phyloP scores from a whole-genome alignment of 2,888 invertebrate species.

The Apamea monoglypha region DNA sequence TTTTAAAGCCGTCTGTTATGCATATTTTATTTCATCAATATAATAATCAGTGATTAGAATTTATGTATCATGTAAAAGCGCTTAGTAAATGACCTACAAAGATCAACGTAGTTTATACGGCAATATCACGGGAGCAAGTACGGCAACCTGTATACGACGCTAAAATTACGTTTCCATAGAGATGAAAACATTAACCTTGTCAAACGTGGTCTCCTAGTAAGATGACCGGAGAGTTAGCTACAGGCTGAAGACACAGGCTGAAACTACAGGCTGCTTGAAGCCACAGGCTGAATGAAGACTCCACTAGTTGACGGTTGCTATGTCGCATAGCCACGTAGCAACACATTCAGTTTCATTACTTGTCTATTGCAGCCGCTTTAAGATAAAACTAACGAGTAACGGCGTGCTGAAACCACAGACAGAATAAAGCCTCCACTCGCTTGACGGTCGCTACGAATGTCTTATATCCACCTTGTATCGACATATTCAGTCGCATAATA shows the following conservation, averaged over 20 bases:
- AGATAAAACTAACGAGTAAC: too few species aligned
- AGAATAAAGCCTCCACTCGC: neutral
- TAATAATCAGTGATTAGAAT: too few species aligned
- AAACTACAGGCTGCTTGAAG: neutral
- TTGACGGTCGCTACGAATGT: too few species aligned
- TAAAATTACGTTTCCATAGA: neutral
- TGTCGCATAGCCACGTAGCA: neutral
- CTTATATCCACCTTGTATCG: too few species aligned
- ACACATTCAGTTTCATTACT: neutral
- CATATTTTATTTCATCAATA: too few species aligned
- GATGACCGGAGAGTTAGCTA: neutral
- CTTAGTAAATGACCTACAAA: too few species aligned
- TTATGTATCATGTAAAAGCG: too few species aligned
- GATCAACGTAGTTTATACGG: neutral
- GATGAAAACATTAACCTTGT: neutral
- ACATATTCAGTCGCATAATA: too few species aligned
- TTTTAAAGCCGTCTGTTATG: too few species aligned
- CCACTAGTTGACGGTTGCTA: neutral
- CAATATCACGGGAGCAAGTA: too few species aligned
- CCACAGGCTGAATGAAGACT: conserved; percentile 9
- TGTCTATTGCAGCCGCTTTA: too few species aligned
- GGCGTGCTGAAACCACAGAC: too few species aligned
- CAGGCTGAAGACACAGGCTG: neutral
- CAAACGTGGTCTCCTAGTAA: neutral
- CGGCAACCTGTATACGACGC: neutral